Base-by-base conservation (phyloP, 2,888 invertebrate species). In the Dromius quadrimaculatus region DNA sequence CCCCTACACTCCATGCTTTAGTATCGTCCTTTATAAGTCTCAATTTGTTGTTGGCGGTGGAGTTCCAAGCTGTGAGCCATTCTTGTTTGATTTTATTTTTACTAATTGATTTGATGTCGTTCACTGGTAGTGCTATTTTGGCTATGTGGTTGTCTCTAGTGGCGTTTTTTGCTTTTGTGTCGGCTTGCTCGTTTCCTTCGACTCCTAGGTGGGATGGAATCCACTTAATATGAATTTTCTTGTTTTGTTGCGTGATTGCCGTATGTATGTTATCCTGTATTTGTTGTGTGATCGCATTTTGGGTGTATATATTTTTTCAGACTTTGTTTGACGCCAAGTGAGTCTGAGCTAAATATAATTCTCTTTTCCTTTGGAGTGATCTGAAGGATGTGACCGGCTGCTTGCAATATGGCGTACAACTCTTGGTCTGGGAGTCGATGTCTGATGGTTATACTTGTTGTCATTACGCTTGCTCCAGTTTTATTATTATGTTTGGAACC, bases 151-250 rank as follows among this genome's bases (percentile, higher is more conserved):
- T 2, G 13, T 11, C 4, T 3, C 4, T 32, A n/a, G 59, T 32
- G 2, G 41, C 41, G n/a, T 41, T 11, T 69, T 61, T 38, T 17
- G 69, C 69, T n/a, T 23, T 13, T 41, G 2, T 19, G 28, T 69
- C 69, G 4, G 59, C 65, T 65, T 45, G 20, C 32, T 65, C 47
- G 8, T 65, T 65, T 63, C 41, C 63, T 1, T 43, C 13, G 45
- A 45, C 45, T 38, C 43, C 41, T n/a, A 8, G 9, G 34, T 63
- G 63, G 4, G 63, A 63, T 19, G 63, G 63, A 4, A 63, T 41
- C 43, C 45, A 63, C 19, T n/a, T 17, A 15, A 65, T 54, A 4
- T 11, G 11, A 22, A 65, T 65, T 50, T 65, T 8, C 57, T 50
- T 45, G 4, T 54, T 17, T 1, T 19, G 13, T 20, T 23, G 28